Conservation (phyloP, 2,888 invertebrate genomes). For the Ectropis crepuscularia region DNA sequence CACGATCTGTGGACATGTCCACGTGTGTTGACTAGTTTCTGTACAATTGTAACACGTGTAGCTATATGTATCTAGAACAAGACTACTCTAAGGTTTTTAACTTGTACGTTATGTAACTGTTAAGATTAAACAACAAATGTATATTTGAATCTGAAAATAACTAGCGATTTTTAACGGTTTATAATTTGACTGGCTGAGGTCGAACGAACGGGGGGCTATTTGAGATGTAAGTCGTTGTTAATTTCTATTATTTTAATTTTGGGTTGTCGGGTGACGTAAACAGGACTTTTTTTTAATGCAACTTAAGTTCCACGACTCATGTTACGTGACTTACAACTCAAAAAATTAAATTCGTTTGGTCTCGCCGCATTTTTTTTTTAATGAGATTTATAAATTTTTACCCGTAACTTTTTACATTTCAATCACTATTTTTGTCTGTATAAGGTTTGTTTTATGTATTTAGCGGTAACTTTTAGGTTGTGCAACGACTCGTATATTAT, state of each 20-base stretch:
- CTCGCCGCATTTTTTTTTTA: slow-evolving; percentile 27
- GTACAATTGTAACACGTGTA: slow-evolving; percentile 56
- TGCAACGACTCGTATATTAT: slow-evolving; percentile 59
- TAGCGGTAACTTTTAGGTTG: slow-evolving; percentile 54
- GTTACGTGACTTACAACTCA: background rate
- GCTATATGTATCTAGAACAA: slow-evolving; percentile 58
- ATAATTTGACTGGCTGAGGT: background rate
- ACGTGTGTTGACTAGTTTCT: slow-evolving; percentile 55
- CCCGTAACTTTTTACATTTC: slow-evolving; percentile 31
- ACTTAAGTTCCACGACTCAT: too few species aligned
- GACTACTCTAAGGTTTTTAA: slow-evolving; percentile 44
- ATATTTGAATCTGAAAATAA: slow-evolving; percentile 25
- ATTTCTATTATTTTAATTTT: too few species aligned
- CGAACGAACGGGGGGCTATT: too few species aligned
- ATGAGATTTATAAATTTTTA: slow-evolving; percentile 19
- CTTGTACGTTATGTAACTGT: slow-evolving; percentile 20
- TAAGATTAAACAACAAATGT: slow-evolving; percentile 21
- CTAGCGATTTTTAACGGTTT: slow-evolving; percentile 1
- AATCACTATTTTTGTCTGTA: slow-evolving; percentile 34
- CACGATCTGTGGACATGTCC: slow-evolving; percentile 68
- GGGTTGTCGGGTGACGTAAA: too few species aligned
- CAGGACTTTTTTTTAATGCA: slow-evolving; percentile 13
- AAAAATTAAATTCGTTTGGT: slow-evolving; percentile 14
- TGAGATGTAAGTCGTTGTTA: too few species aligned
- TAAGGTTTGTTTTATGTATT: slow-evolving; percentile 5